Evolutionary conservation across 2,888 invertebrate species (phyloP).

Genomic region (Miltochrista miniata): DNA sequence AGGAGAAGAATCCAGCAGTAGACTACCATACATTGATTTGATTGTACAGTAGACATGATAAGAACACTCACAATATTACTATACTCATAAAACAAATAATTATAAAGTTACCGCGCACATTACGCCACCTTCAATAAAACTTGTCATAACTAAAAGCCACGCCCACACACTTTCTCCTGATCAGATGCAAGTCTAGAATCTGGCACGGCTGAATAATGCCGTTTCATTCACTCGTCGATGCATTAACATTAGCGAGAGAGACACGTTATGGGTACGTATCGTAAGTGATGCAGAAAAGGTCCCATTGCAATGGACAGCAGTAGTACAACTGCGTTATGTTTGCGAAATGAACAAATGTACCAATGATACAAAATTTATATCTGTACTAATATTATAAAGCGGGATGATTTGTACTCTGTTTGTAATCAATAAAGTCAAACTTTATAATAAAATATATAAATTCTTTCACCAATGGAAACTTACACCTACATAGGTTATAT

Average conservation of each 20-base stretch:
- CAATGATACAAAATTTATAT: no score
- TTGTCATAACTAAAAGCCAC: slow-evolving; percentile 23
- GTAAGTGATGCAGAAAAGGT: slow-evolving; percentile 49
- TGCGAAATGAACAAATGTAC: neutral
- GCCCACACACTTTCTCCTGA: slow-evolving; percentile 60
- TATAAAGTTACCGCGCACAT: slow-evolving; percentile 13
- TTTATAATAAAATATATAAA: no score
- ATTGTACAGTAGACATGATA: no score
- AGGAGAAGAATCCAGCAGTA: no score
- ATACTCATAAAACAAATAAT: slow-evolving; percentile 12
- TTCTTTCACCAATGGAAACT: no score
- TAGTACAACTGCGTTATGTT: slow-evolving; percentile 24
- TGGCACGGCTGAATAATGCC: slow-evolving; percentile 27
- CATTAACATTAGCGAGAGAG: slow-evolving; percentile 47
- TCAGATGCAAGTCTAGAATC: slow-evolving; percentile 48
- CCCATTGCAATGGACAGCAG: slow-evolving; percentile 21
- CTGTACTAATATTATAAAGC: no score
- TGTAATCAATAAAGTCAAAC: no score
- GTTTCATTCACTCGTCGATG: slow-evolving; percentile 45
- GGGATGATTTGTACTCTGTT: no score
- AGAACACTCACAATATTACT: neutral
- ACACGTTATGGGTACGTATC: slow-evolving; percentile 45
- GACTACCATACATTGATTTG: no score
- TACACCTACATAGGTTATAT: no score
- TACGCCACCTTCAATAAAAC: slow-evolving; percentile 24